Evolutionary conservation across 2,113 vertebrate genomes (phyloP).

Genomic region (Brachypteracias leptosomus): DNA sequence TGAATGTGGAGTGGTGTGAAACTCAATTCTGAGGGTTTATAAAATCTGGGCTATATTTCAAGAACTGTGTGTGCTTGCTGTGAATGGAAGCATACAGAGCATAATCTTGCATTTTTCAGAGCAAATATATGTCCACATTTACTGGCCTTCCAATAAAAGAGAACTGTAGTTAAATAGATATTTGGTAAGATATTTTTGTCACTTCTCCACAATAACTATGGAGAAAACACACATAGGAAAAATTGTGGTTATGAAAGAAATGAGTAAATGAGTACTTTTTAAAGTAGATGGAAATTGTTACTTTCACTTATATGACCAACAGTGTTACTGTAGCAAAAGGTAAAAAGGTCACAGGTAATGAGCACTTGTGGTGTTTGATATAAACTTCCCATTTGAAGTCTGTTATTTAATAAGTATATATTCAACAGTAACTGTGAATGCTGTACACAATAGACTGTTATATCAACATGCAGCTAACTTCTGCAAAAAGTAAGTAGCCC

Average conservation of each 20-base stretch:
- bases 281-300: neutral
- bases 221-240: neutral
- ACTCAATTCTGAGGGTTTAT: neutral
- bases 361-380: neutral
- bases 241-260: neutral
- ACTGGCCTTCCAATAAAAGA: neutral
- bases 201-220: neutral
- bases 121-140: neutral
- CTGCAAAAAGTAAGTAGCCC: neutral
- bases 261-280: neutral
- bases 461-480: neutral
- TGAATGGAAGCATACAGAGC: neutral
- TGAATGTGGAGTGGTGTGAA: neutral
- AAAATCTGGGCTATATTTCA: neutral
- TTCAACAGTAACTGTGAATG: neutral
- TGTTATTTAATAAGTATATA: neutral
- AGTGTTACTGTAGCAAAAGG: neutral
- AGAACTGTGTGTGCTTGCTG: rapidly evolving
- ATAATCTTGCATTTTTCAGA: neutral
- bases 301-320: neutral
- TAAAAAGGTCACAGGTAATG: neutral
- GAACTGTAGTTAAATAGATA: neutral
- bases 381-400: neutral
- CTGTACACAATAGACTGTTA: neutral
- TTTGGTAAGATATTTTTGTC: neutral